Evolutionary conservation across 2,888 invertebrate genomes (phyloP).

Genomic region (Nesidiocoris tenuis): DNA sequence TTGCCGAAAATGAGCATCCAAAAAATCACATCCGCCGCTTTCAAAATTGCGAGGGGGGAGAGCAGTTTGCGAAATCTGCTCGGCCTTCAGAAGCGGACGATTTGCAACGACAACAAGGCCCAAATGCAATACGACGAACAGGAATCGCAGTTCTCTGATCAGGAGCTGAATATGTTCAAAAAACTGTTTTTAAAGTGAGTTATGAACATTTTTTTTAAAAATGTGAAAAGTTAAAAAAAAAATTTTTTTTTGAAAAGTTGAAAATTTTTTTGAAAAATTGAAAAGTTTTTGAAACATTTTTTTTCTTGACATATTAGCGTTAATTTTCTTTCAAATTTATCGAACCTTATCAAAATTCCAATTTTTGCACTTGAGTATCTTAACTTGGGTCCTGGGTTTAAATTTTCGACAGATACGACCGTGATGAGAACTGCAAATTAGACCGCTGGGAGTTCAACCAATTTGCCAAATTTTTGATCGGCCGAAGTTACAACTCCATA

Average conservation of each 20-base stretch:
- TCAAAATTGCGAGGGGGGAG: too few species aligned
- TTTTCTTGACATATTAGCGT: background rate
- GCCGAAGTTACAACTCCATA: conserved; percentile 31
- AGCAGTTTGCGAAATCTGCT: too few species aligned
- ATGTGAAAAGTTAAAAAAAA: too few species aligned
- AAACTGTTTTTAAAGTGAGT: conserved; percentile 34
- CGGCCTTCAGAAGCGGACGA: conserved; percentile 9
- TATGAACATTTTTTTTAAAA: too few species aligned
- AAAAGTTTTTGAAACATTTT: too few species aligned
- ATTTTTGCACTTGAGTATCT: too few species aligned
- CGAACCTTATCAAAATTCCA: too few species aligned
- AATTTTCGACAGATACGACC: conserved; percentile 32
- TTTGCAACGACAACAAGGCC: conserved; percentile 13
- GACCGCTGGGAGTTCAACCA: conserved; percentile 43
- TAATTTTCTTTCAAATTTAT: too few species aligned
- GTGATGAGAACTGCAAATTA: conserved; percentile 40
- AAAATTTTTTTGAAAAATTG: too few species aligned
- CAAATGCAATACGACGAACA: conserved; percentile 22
- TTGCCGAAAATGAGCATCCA: background rate
- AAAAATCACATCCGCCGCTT: background rate
- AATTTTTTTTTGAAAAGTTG: too few species aligned
- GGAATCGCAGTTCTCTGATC: conserved; percentile 30
- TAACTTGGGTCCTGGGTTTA: too few species aligned
- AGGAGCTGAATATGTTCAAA: conserved; percentile 36
- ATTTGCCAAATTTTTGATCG: conserved; percentile 37